Percentiles rank a stretch among this genome's conserved stretches.
Conservation (phyloP, 2,113 vertebrate species). For the Austrofundulus limnaeus region DNA sequence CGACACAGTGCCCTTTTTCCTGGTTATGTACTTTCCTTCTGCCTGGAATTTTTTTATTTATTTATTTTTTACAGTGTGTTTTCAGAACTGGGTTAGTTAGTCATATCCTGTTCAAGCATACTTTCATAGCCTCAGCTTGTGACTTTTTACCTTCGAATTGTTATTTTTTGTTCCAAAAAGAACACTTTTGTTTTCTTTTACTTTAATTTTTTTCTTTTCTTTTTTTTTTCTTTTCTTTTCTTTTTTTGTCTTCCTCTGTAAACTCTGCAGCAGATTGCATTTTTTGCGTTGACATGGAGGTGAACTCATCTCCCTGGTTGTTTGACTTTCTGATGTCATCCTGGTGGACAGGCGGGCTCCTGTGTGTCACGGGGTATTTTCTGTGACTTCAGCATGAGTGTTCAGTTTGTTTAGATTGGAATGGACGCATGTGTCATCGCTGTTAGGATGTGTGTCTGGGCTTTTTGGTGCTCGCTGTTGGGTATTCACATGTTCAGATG, state of each 20-base stretch:
- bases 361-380: constrained; percentile 75
- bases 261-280: not conserved
- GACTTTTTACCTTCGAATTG: not conserved
- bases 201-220: no score
- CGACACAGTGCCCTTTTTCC: constrained; percentile 70
- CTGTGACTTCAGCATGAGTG: constrained; percentile 66
- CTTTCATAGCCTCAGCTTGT: constrained; percentile 29
- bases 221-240: not conserved
- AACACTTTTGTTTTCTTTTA: not conserved
- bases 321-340: constrained; percentile 71
- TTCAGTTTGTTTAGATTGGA: constrained; percentile 46
- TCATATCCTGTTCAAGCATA: constrained; percentile 54
- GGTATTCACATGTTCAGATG: not conserved
- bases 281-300: constrained; percentile 31
- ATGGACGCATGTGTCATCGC: constrained; percentile 55
- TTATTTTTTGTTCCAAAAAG: not conserved
- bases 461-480: not conserved
- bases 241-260: not conserved
- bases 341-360: constrained; percentile 48
- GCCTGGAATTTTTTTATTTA: constrained; percentile 8
- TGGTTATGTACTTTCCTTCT: constrained; percentile 48
- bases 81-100: constrained; percentile 56
- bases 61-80: constrained; percentile 9
- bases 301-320: constrained; percentile 68
- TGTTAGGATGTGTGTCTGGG: constrained; percentile 44